Evolutionary conservation across 2,113 vertebrate genomes (phyloP), one percentile per base, ranked within the genome.

Genomic region (Phaethornis superciliosus): DNA sequence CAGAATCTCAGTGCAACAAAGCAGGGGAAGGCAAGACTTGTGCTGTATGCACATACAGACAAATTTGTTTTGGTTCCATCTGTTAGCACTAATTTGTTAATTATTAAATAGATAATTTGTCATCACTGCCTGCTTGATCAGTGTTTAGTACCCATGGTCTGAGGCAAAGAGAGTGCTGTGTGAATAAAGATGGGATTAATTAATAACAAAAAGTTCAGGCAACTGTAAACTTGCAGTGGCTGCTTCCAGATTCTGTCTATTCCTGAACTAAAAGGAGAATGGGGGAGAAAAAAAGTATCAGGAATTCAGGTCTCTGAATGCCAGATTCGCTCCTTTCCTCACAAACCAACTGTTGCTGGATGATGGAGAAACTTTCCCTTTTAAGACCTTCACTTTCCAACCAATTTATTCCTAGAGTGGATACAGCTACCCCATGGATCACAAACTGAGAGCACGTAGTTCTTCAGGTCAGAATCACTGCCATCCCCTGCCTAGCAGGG

Each of bases 1-100:
- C 2, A 30, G 23, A 5, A 26, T 22, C 70, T 44, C 92, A 32
- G 26, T 2, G 79, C 33, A 69, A 88, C 79, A 49, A 72, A 69
- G 40, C 15, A 47, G 44, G 21, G 42, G 68, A 59, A 92, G 85
- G 70, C 90, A 83, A 85, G 12, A 22, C 19, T 2, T 17, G 72
- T 32, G 69, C 68, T 90, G 46, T 90, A 76, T 81, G 84, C 83
- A 22, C 85, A 84, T 56, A 95, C 93, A 96, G 94, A 95, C 95
- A 89, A 88, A 65, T 96, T 94, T 96, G 94, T 94, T 97, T 97
- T 93, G 95, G 94, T 96, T 97, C 97, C 96, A 97, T 98, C 97
- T 97, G 97, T 95, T 93, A 93, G 89, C 96, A 96, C 96, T 98
- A 96, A 97, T 98, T 97, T 97, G 97, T 97, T 97, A 97, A 98